Evolutionary conservation across 2,888 invertebrate species (phyloP), one percentile per base, ranked within the genome.

Genomic region (Halictus quadricinctus): DNA sequence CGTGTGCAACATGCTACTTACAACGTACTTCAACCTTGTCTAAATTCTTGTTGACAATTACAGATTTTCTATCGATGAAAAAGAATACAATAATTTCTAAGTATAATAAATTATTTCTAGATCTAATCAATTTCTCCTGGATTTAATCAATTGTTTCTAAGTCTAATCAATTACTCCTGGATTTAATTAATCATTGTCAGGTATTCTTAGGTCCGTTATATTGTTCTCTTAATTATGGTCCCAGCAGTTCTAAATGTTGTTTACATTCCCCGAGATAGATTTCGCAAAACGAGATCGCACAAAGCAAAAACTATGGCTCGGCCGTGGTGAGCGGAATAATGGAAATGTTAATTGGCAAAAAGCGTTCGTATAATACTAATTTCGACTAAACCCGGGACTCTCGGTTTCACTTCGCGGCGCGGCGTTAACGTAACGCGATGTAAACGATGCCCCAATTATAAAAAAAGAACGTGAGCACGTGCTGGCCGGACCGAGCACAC

Each of bases 401-500:
- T 75, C 60, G 73, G 74, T 75, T 77, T 60, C 81, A 73, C 76
- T 64, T 60, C 43, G 73, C 64, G 43, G 36, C 41, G 21, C 21
- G 64, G 75, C 13, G 13, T 21, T 81, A 87, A 84, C 50, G 48
- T 85, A 91, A 89, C 82, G 82, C 87, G 80, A 87, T 85, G 80
- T 82, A 84, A 88, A 79, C 88, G 83, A 87, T 88, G 87, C 80
- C 86, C 89, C 89, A 91, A 88, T 90, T 91, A 88, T 87, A 87
- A 89, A 74, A 82, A 73, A 80, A 76, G 66, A 89, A 81, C 81
- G 83, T 77, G 76, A 87, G 75, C 88, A 87, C 85, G 84, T 87
- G 89, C 80, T 79, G 69, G 79, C 78, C 76, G 73, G 78, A 76
- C 82, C 29, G 64, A 15, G 46, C 83, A 85, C 75, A 81, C 78